A percentile compares a stretch with the other conserved stretches of the same genome.
Evolutionary conservation across 1,140 invertebrate species (phyloP).

Genomic region (Drosophila varians): DNA sequence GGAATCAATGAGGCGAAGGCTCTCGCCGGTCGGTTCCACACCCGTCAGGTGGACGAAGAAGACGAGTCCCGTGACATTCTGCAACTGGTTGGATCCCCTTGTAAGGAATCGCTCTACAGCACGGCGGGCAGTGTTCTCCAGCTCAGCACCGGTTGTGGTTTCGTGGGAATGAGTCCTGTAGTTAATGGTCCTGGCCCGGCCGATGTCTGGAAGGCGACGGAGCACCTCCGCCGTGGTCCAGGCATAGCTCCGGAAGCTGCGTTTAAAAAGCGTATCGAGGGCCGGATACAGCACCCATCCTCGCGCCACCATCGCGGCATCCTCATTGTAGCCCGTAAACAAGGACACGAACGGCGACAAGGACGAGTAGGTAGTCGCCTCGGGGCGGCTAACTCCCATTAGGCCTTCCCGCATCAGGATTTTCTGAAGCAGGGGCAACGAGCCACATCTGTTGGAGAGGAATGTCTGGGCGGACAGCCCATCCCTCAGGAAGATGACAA

Average conservation of each 20-base stretch:
- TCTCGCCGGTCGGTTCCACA: constrained; percentile 91
- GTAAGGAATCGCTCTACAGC: constrained; percentile 89
- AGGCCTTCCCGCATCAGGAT: constrained; percentile 85
- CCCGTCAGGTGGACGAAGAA: constrained; percentile 97
- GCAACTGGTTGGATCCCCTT: constrained; percentile 82
- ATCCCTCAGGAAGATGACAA: constrained; percentile 94
- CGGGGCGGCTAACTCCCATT: constrained; percentile 95
- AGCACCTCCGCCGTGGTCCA: constrained; percentile 98
- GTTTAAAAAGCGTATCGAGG: constrained; percentile 98
- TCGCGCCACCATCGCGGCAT: constrained; percentile 87
- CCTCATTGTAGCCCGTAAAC: constrained; percentile 96
- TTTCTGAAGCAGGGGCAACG: constrained; percentile 45
- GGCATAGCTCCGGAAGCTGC: constrained; percentile 85
- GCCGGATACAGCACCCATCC: constrained; percentile 92
- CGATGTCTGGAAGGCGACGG: constrained; percentile 86
- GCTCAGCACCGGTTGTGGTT: constrained; percentile 83
- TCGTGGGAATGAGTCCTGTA: constrained; percentile 87
- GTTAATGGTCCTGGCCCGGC: constrained; percentile 73
- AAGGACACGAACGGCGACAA: constrained; percentile 97
- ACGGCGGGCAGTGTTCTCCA: constrained; percentile 96
- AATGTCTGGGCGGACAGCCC: constrained; percentile 93
- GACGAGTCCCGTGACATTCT: constrained; percentile 87
- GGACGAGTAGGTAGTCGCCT: constrained; percentile 96
- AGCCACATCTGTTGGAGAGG: constrained; percentile 80
- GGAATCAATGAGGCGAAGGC: constrained; percentile 91